Conservation (phyloP, 2,113 vertebrate species). For the Corythornis madagascariensis region DNA sequence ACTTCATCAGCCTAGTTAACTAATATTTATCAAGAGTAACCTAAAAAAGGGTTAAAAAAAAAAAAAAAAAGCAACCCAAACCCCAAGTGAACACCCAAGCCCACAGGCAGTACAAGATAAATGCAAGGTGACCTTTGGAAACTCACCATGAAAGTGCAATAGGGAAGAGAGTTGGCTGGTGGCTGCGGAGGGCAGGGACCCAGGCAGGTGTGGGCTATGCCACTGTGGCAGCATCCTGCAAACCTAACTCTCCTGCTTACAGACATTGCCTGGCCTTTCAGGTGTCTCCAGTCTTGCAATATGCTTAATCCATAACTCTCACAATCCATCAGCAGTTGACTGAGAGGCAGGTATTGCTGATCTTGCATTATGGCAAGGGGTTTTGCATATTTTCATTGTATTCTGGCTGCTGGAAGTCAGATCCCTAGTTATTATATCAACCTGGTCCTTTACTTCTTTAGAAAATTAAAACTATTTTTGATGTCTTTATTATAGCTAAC, state of each 20-base stretch:
- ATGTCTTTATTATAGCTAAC: neutral
- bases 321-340: neutral
- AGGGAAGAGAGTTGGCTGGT: neutral
- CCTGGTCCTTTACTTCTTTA: neutral
- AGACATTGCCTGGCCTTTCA: rapidly evolving
- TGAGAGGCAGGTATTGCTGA: neutral
- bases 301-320: neutral
- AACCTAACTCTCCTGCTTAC: neutral
- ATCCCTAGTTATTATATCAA: neutral
- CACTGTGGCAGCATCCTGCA: neutral
- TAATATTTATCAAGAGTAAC: neutral
- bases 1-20: neutral
- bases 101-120: neutral
- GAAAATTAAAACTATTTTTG: neutral
- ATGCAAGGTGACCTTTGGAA: neutral
- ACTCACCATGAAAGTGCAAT: neutral
- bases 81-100: neutral
- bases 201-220: rapidly evolving
- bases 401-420: neutral
- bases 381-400: neutral
- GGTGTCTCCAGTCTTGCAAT: neutral
- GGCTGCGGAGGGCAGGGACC: neutral
- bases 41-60: neutral
- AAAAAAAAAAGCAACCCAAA: neutral
- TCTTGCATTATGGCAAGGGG: neutral